Percentiles rank a stretch among this genome's conserved stretches.
Evolutionary conservation across 2,113 vertebrate genomes (phyloP).

Genomic region (Phrynocephalus versicolor): DNA sequence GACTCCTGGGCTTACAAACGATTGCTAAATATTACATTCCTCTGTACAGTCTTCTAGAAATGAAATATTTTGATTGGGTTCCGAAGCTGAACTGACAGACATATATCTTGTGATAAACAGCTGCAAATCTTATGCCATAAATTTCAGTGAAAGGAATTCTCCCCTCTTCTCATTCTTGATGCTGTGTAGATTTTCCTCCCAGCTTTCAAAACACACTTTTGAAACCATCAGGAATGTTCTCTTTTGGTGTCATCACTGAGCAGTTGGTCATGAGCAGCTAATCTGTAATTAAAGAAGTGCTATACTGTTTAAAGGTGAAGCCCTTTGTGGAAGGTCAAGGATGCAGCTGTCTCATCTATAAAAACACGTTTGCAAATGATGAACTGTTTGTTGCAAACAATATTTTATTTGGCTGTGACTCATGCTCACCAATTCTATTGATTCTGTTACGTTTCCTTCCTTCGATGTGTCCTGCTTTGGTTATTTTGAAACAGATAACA

Average conservation of each 20-base stretch:
- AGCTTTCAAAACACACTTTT: background rate
- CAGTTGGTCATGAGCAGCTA: slow-evolving; percentile 44
- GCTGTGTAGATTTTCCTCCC: slow-evolving; percentile 8
- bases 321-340: slow-evolving; percentile 27
- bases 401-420: slow-evolving; percentile 44
- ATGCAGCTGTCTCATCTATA: slow-evolving; percentile 40
- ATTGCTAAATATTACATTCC: slow-evolving; percentile 65
- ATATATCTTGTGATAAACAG: slow-evolving; percentile 64
- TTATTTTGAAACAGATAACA: slow-evolving; percentile 33
- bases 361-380: slow-evolving; percentile 37
- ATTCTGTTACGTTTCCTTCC: slow-evolving; percentile 49
- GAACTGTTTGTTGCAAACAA: slow-evolving; percentile 48
- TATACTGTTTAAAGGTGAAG: slow-evolving; percentile 34
- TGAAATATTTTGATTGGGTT: slow-evolving; percentile 52
- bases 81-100: slow-evolving; percentile 51
- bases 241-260: slow-evolving; percentile 25
- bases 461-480: slow-evolving; percentile 40
- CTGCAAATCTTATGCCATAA: slow-evolving; percentile 47
- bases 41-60: slow-evolving; percentile 57
- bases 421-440: slow-evolving; percentile 2
- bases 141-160: slow-evolving; percentile 41
- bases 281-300: slow-evolving; percentile 50
- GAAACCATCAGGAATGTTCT: slow-evolving; percentile 30
- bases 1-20: slow-evolving; percentile 64
- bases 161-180: background rate